Evolutionary conservation across 2,797 vertebrate species (phyloP), one percentile per base, ranked within the genome.

Genomic region (Gallirallus australis): DNA sequence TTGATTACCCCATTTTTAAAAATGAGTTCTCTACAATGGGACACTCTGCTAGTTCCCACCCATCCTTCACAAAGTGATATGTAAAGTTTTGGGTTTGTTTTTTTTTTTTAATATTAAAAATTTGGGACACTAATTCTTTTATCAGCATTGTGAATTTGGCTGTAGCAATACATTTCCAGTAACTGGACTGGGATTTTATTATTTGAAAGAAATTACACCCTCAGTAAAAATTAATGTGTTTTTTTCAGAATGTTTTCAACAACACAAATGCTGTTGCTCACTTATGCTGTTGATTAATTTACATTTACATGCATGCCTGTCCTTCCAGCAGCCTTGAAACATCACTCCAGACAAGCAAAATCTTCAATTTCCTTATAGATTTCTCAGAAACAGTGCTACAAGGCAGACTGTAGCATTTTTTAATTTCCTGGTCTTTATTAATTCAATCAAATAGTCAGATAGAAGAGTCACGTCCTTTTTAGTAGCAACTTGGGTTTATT

Each of bases 381-480:
- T 69, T 78, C n/a, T 87, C 15, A 90, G 37, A 60, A 33, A 30
- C 17, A 59, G 19, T 25, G 60, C 63, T 92, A 40, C 39, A 79
- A 88, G 40, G 45, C 50, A 66, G 42, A 39, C 31, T 45, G 24
- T 9, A 86, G 61, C 14, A 27, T 86, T 87, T 93, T 76, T 33
- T 63, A 0, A 3, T 87, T 91, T 76, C 50, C 28, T 88, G 20
- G 45, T 23, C 37, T 83, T 91, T 77, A 77, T 53, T 75, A 82
- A n/a, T 89, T 90, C 73, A 84, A 87, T 94, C 82, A 95, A 70
- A 91, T 77, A 71, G 79, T 94, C 73, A 86, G 47, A 89, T n/a
- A 76, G 72, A 89, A 87, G 40, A 93, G 20, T 31, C 77, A 84
- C 4, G 0, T 90, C 31, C 73, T 63, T 90, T 89, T 82, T 66